phyloP scores from a whole-genome alignment of 2,888 invertebrate genomes.

The Catocala fraxini region DNA sequence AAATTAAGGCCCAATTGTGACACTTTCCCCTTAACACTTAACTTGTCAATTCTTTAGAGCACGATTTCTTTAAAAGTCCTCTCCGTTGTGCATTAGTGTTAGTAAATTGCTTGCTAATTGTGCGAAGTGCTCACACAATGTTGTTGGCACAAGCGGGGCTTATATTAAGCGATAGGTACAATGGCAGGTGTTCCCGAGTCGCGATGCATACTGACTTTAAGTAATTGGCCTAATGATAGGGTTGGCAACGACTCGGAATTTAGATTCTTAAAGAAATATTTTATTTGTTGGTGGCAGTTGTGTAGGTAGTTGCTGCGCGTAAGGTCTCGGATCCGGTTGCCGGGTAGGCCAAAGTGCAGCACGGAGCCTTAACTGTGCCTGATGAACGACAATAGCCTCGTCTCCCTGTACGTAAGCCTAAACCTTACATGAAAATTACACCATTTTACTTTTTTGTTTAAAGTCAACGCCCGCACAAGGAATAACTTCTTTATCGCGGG shows the following conservation, averaged over 20 bases:
- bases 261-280: neutral
- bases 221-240: slow-evolving; percentile 82
- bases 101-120: slow-evolving; percentile 66
- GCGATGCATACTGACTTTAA: slow-evolving; percentile 79
- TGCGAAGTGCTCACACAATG: slow-evolving; percentile 50
- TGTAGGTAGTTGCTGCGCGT: too few relatives aligned
- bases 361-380: too few relatives aligned
- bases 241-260: slow-evolving; percentile 49
- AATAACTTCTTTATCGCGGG: too few relatives aligned
- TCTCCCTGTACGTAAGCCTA: too few relatives aligned
- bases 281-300: too few relatives aligned
- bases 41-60: slow-evolving; percentile 12
- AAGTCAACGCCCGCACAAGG: too few relatives aligned
- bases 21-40: neutral
- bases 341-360: too few relatives aligned
- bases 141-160: slow-evolving; percentile 57
- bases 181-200: slow-evolving; percentile 74
- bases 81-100: slow-evolving; percentile 16
- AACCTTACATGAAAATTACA: too few relatives aligned
- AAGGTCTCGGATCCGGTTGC: too few relatives aligned
- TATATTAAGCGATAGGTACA: slow-evolving; percentile 75
- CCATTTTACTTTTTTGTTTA: too few relatives aligned
- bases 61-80: slow-evolving; percentile 14
- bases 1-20: too few relatives aligned
- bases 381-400: too few relatives aligned